Conservation (phyloP, 2,113 vertebrate genomes). For the Lanius collurio region DNA sequence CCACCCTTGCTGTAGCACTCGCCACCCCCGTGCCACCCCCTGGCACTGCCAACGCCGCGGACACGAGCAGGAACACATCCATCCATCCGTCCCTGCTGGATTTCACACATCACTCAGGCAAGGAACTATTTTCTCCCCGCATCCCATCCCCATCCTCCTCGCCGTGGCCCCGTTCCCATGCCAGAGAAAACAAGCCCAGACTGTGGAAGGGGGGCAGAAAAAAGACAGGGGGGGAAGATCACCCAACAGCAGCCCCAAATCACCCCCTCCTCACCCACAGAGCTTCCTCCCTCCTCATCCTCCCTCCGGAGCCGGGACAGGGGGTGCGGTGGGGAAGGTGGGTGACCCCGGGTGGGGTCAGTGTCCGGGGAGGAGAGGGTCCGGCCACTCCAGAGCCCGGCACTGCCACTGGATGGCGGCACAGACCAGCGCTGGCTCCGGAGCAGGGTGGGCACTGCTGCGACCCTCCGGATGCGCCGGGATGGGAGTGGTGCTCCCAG, state of each 20-base stretch:
- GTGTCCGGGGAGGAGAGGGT: neutral
- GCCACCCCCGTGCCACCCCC: neutral
- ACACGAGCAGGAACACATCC: neutral
- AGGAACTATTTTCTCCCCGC: neutral
- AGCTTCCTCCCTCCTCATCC: neutral
- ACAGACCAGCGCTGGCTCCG: conserved; percentile 12
- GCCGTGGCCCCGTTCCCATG: neutral
- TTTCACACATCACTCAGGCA: neutral
- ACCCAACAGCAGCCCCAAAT: neutral
- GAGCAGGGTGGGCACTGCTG: neutral
- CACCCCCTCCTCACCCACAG: neutral
- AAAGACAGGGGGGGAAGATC: neutral
- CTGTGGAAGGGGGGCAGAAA: neutral
- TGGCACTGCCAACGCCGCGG: fast-evolving
- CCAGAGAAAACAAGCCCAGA: neutral
- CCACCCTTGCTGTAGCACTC: neutral
- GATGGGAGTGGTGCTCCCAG: fast-evolving
- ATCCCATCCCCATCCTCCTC: conserved; percentile 1
- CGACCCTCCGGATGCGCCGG: neutral
- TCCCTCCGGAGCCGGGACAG: neutral
- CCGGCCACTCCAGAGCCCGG: neutral
- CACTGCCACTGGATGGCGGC: conserved; percentile 72
- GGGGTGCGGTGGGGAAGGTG: neutral
- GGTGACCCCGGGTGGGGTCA: neutral
- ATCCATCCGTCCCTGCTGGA: neutral